Evolutionary conservation across 1,140 invertebrate genomes (phyloP).

Genomic region (Lordiphosa collinella): DNA sequence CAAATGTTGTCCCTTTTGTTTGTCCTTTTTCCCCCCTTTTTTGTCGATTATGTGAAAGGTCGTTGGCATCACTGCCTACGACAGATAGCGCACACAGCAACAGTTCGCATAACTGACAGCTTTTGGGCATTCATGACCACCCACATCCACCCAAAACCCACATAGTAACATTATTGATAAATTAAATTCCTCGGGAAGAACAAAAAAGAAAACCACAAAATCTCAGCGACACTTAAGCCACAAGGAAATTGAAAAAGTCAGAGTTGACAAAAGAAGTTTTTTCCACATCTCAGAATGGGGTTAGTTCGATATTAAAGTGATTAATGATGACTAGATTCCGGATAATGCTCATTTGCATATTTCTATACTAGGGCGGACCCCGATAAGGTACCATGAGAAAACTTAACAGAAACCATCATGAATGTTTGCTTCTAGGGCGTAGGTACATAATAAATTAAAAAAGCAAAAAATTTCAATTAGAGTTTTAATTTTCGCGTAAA

Average conservation of each 20-base stretch:
- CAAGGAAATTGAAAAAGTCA: conserved; percentile 29
- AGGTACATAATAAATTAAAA: no score
- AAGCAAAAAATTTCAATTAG: no score
- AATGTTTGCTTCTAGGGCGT: no score
- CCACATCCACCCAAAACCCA: conserved; percentile 7
- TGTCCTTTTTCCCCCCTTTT: no score
- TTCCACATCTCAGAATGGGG: no score
- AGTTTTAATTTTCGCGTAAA: no score
- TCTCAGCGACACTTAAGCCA: conserved; percentile 23
- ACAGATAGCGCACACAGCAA: conserved; percentile 3
- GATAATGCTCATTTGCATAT: not conserved
- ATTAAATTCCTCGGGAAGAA: conserved; percentile 57
- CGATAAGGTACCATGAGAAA: no score
- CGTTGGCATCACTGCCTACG: no score
- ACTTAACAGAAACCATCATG: no score
- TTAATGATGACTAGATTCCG: not conserved
- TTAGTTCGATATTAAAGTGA: conserved; percentile 1
- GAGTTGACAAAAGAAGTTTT: conserved; percentile 1
- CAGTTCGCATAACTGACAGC: conserved; percentile 44
- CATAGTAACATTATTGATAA: conserved; percentile 53
- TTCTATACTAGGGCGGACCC: no score
- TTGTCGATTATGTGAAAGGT: no score
- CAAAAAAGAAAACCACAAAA: not conserved
- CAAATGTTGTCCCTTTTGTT: no score
- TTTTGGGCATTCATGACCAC: conserved; percentile 18